A percentile compares a stretch with the other conserved stretches of the same genome.
Conservation (phyloP, 2,888 invertebrate genomes). For the Thymelicus acteon region DNA sequence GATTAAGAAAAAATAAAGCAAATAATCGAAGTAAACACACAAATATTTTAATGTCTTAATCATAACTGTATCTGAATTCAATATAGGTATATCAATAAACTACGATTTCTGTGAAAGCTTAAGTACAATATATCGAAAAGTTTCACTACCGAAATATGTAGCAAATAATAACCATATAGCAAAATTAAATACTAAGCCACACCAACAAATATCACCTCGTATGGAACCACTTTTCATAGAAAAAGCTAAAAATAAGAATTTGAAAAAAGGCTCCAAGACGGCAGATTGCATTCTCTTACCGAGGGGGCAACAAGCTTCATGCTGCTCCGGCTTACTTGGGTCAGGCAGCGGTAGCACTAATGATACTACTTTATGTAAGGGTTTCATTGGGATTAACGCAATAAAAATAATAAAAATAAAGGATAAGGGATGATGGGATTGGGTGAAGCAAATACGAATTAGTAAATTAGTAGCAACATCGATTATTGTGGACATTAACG, state of each 20-base stretch:
- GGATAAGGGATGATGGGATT: slow-evolving; percentile 64
- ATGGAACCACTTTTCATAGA: slow-evolving; percentile 59
- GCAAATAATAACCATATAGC: slow-evolving; percentile 49
- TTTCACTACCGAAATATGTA: slow-evolving; percentile 48
- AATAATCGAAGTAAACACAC: slow-evolving; percentile 19
- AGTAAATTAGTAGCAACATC: slow-evolving; percentile 83
- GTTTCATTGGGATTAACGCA: slow-evolving; percentile 72
- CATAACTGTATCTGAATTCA: slow-evolving; percentile 15
- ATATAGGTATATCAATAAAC: slow-evolving; percentile 6
- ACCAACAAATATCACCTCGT: slow-evolving; percentile 65
- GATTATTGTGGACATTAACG: slow-evolving; percentile 58
- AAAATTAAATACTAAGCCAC: slow-evolving; percentile 70
- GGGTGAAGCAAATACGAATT: slow-evolving; percentile 83
- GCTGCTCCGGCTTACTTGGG: slow-evolving; percentile 94
- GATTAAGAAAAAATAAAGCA: slow-evolving; percentile 50
- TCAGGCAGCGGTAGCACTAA: slow-evolving; percentile 93
- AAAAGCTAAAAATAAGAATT: slow-evolving; percentile 39
- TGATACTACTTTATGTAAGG: slow-evolving; percentile 85
- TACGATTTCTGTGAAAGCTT: slow-evolving; percentile 47
- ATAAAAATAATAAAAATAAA: slow-evolving; percentile 65
- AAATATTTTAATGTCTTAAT: slow-evolving; percentile 9
- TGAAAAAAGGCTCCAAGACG: slow-evolving; percentile 45
- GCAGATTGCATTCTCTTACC: slow-evolving; percentile 84
- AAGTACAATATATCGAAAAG: slow-evolving; percentile 48
- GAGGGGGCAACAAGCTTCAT: slow-evolving; percentile 95